Base-by-base conservation (phyloP, 2,113 vertebrate species). In the Mirounga angustirostris region DNA sequence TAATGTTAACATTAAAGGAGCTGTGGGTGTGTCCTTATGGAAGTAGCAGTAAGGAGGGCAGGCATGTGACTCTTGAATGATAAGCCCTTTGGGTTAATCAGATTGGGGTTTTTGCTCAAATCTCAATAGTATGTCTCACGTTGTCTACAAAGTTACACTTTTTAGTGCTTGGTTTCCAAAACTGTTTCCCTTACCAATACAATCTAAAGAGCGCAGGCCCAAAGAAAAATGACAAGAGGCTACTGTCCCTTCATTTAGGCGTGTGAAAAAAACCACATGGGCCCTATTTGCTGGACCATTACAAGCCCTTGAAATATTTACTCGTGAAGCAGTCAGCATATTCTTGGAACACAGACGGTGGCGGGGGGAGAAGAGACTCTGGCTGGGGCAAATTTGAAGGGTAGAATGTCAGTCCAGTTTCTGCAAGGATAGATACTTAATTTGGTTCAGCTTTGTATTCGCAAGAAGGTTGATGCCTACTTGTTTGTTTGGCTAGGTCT, bases 11-110 rank as follows among this genome's bases (percentile, higher is more conserved):
- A 58, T 36, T 79, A 46, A 98, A 92, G 93, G 54, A 88, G 26
- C 26, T 93, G 97, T 97, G 94, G 61, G 54, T 81, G 82, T 98
- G 97, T 93, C 69, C 94, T 96, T 93, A 54, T 33, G 10, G 46
- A 61, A 30, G 73, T n/a, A 52, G 59, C 28, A 63, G 26, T 50
- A 30, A 59, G 30, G 24, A 87, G 22, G n/a, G 8, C 26, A 71
- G 52, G 24, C 21, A 54, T 67, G 5, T 65, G 87, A 50, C 19
- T 79, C 90, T 87, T 87, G 33, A 90, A 95, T 73, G 85, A 91
- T 58, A 59, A 94, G 4, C 24, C 40, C 63, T 63, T 90, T 81
- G 26, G 50, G 79, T n/a, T 95, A 54, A 91, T 86, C 63, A 61
- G 71, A 71, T 56, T 80, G 43, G 50, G 40, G 9, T 46, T 78